Base-by-base conservation (phyloP, 2,888 invertebrate species). In the Drosophila merina region DNA sequence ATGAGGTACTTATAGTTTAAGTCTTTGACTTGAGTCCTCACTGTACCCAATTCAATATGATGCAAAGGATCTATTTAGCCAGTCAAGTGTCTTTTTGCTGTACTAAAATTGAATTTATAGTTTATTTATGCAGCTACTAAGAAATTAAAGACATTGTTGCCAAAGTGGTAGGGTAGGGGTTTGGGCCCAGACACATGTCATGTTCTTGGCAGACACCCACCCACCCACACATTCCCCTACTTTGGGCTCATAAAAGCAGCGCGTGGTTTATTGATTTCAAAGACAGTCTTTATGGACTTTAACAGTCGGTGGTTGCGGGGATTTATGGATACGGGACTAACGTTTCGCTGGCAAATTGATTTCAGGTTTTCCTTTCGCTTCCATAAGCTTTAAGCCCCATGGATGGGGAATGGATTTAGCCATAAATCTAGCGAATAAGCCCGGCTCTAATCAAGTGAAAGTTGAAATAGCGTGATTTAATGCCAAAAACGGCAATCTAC, bases 111-210 rank as follows among this genome's bases (percentile, higher is more conserved):
- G 72, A 82, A 82, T 84, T 87, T 87, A 82, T 85, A 82, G 87
- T 84, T 85, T 87, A 84, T 84, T 84, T 87, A 84, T 84, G 83
- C 87, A 77, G 83, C 86, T 85, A 85, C 87, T 85, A 82, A 84
- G 84, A 79, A 85, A 87, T 85, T 79, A 85, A 85, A 82, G 87
- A 63, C 70, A 55, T 66, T 71, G 70, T 51, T 50, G 62, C 72
- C 62, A 40, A 26, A 28, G 33, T 26, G 36, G 68, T 25, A 28
- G 28, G 28, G 1, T 2, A 3, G 4, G 9, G 7, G 66, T 66
- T 52, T 60, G 64, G 50, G 66, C 58, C 55, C 72, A 83, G 70
- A 75, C 78, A 86, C 79, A 86, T 81, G 86, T 68, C 86, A 68
- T 52, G 70, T 62, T 66, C 74, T 51, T 52, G 64, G 57, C 64